Conservation (phyloP, 2,888 invertebrate species). For the Troilus luridus region DNA sequence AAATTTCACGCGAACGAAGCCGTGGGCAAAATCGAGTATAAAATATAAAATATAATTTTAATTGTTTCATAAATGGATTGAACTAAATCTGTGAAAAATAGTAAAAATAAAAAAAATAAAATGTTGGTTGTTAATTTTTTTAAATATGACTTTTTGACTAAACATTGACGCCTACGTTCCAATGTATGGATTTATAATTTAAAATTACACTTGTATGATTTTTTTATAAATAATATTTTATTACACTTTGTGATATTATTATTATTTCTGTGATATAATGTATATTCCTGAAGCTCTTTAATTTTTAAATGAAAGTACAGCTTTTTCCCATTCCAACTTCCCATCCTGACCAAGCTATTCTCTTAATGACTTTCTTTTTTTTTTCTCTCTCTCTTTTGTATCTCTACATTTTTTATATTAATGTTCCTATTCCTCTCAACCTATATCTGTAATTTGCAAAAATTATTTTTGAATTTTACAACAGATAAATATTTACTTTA, state of each 20-base stretch:
- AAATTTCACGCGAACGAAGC: too few relatives aligned
- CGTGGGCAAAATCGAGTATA: too few relatives aligned
- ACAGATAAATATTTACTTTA: too few relatives aligned
- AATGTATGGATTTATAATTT: too few relatives aligned
- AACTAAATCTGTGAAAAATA: too few relatives aligned
- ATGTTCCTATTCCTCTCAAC: not conserved
- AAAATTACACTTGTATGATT: not conserved
- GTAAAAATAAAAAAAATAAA: too few relatives aligned
- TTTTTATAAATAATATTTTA: not conserved
- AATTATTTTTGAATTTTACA: not conserved
- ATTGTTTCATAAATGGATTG: too few relatives aligned
- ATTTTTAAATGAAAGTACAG: not conserved
- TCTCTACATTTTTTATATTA: not conserved
- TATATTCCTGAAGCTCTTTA: not conserved
- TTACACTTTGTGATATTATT: not conserved
- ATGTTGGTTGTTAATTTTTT: too few relatives aligned
- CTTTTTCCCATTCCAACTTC: not conserved
- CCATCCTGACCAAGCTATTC: not conserved
- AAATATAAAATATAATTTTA: too few relatives aligned
- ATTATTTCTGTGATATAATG: not conserved
- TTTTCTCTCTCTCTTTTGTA: not conserved
- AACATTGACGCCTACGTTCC: too few relatives aligned
- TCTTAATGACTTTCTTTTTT: not conserved
- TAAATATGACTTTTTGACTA: too few relatives aligned
- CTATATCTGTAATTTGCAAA: not conserved